A percentile compares a stretch with the other conserved stretches of the same genome.
Conservation (phyloP, 37 sponge, comb jelly and placozoan genomes). For the Hexactinellida sp. region DNA sequence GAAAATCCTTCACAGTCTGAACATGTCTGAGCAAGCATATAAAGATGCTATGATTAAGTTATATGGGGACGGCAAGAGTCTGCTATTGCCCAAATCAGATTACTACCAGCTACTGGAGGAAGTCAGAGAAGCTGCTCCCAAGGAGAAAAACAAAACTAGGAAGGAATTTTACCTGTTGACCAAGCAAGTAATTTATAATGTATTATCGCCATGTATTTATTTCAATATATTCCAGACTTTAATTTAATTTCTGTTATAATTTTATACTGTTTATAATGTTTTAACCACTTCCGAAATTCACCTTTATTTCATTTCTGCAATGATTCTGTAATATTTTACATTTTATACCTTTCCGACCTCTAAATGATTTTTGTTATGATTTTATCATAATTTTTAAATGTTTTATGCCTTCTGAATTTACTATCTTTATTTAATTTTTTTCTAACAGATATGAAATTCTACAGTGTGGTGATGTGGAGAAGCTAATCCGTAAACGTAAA, state of each 20-base stretch:
- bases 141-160: slow-evolving; percentile 14
- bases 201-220: slow-evolving; percentile 6
- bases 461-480: slow-evolving; percentile 9
- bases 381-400: not conserved
- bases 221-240: slow-evolving; percentile 12
- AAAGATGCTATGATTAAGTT: slow-evolving; percentile 16
- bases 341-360: not conserved
- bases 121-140: slow-evolving; percentile 13
- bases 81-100: slow-evolving; percentile 14
- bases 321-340: not conserved
- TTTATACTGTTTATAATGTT: not conserved
- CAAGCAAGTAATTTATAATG: slow-evolving; percentile 11
- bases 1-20: slow-evolving; percentile 1
- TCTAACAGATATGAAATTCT: slow-evolving; percentile 14
- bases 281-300: not conserved
- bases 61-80: slow-evolving; percentile 8
- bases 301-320: not conserved
- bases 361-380: not conserved
- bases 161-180: slow-evolving; percentile 4
- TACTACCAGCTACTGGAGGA: slow-evolving; percentile 12
- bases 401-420: not conserved
- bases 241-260: slow-evolving; percentile 5
- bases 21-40: slow-evolving; percentile 15
- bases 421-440: not conserved
- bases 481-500: slow-evolving; percentile 8